phyloP scores from a whole-genome alignment of 2,797 vertebrate species.

The Aulostomus chinensis region DNA sequence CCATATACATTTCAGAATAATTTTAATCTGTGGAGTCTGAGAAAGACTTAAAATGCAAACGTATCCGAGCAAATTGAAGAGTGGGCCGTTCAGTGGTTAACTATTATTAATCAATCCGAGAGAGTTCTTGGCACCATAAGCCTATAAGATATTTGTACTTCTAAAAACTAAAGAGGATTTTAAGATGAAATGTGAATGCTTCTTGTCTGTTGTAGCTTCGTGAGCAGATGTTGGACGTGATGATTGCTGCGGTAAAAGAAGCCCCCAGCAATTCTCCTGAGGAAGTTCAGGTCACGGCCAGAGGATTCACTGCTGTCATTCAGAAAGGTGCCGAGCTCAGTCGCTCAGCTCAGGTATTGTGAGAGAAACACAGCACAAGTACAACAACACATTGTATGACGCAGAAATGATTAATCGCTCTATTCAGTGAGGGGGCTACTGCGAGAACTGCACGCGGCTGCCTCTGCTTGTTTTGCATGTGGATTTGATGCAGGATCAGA shows the following conservation, averaged over 20 bases:
- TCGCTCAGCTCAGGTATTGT: conserved; percentile 83
- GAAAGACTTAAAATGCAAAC: too few relatives aligned
- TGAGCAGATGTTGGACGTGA: conserved; percentile 77
- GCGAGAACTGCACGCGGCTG: not conserved
- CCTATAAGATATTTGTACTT: too few relatives aligned
- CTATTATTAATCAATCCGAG: too few relatives aligned
- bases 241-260: conserved; percentile 57
- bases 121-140: too few relatives aligned
- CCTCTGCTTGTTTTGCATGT: not conserved
- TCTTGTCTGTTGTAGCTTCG: conserved; percentile 78
- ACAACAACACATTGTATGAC: not conserved
- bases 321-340: conserved; percentile 77
- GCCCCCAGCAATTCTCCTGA: conserved; percentile 57
- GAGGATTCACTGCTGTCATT: conserved; percentile 77
- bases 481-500: not conserved
- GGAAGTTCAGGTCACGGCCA: conserved; percentile 74
- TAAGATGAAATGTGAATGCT: too few relatives aligned
- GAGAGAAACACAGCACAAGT: conserved; percentile 2
- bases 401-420: not conserved
- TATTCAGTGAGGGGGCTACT: not conserved
- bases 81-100: too few relatives aligned
- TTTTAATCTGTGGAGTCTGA: too few relatives aligned
- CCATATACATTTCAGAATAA: too few relatives aligned
- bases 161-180: too few relatives aligned
- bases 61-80: too few relatives aligned